Evolutionary conservation across 2,113 vertebrate genomes (phyloP).

Genomic region (Saccopteryx leptura): DNA sequence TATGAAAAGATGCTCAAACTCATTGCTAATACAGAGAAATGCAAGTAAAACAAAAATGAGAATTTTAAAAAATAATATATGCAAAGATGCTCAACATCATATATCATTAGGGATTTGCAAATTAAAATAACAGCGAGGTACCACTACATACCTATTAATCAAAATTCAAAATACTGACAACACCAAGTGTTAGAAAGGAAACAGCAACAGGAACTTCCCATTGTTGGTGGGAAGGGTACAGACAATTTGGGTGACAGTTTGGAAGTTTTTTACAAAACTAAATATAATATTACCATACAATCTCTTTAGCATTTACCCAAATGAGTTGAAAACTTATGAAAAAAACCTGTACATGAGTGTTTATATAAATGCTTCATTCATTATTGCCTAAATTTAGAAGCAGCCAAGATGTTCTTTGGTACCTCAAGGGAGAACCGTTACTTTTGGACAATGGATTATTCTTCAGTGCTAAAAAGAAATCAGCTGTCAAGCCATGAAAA

Average conservation of each 20-base stretch:
- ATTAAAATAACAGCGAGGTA: background rate
- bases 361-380: background rate
- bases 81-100: background rate
- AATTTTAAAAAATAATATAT: background rate
- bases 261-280: background rate
- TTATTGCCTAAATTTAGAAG: background rate
- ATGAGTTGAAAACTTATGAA: background rate
- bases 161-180: background rate
- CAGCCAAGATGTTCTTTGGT: background rate
- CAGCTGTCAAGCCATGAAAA: background rate
- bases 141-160: background rate
- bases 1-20: background rate
- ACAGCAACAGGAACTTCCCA: background rate
- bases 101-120: background rate
- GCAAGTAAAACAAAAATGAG: background rate
- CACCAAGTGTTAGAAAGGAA: background rate
- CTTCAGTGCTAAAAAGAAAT: background rate
- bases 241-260: background rate
- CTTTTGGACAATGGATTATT: background rate
- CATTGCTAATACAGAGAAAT: background rate
- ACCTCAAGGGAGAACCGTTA: background rate
- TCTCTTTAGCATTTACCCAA: background rate
- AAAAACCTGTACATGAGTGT: background rate
- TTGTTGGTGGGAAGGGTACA: background rate
- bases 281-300: background rate